A percentile compares a stretch with the other conserved stretches of the same genome.
phyloP scores from a whole-genome alignment of 2,888 invertebrate species.

The Hymenopus coronatus region DNA sequence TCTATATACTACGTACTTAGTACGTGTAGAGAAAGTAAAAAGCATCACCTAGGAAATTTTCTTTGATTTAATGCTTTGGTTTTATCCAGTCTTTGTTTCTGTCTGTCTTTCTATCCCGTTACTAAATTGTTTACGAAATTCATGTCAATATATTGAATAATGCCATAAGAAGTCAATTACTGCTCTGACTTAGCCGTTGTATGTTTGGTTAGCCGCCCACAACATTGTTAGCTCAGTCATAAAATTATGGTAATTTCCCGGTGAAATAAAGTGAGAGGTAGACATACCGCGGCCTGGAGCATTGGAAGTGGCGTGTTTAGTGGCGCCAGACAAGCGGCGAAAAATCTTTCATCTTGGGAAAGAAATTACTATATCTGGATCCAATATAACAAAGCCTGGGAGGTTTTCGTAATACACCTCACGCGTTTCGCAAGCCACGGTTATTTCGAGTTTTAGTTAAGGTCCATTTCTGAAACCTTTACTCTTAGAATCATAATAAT shows the following conservation, averaged over 20 bases:
- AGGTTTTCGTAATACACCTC: neutral
- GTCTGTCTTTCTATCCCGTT: too few relatives aligned
- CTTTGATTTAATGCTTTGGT: neutral
- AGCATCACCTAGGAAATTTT: too few relatives aligned
- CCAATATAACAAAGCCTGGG: neutral
- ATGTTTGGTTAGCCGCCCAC: neutral
- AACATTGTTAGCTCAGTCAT: neutral
- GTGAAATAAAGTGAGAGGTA: neutral
- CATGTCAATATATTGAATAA: neutral
- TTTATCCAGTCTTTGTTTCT: neutral
- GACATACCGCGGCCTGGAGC: neutral
- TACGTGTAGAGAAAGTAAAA: too few relatives aligned
- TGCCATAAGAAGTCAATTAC: neutral
- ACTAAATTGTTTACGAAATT: too few relatives aligned
- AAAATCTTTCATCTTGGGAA: neutral
- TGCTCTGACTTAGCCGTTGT: neutral
- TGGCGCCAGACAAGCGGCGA: neutral
- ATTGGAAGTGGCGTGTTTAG: neutral
- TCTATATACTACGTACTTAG: too few relatives aligned
- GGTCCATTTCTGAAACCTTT: too few relatives aligned
- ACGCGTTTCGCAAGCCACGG: too few relatives aligned
- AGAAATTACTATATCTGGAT: neutral
- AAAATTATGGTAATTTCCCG: neutral
- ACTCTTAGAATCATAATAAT: too few relatives aligned
- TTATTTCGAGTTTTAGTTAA: too few relatives aligned